Evolutionary conservation across 23 tunicate genomes (phyloP), one percentile per base, ranked within the genome.

Genomic region (Corella eumyota): DNA sequence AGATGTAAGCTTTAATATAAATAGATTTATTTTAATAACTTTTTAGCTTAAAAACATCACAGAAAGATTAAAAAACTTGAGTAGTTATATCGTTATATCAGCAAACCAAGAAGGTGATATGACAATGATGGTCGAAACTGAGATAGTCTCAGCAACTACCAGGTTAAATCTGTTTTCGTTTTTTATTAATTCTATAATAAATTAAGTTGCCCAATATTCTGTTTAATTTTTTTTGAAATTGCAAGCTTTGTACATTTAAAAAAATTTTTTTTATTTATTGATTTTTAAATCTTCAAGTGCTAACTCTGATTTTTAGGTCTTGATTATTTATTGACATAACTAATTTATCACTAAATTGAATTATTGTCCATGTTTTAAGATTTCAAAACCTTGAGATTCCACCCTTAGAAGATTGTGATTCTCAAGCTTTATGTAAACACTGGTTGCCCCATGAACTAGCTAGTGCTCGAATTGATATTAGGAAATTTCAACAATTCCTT

Each of bases 61-160:
- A 3, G 95, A 86, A 60, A 65, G 72, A 27, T 38, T 86, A 71
- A 86, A 86, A 54, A 86, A 72, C 40, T 36, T 86, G n/a, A 86
- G 95, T 56, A 36, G 77, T 4, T 86, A 77, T 61, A n/a, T 86
- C 13, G 72, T 60, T 7, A 26, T 86, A 1, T 67, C 74, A 11
- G 95, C 80, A 17, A 86, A 86, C 33, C 86, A 72, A 51, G 70
- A 77, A 59, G 95, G 95, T 17, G 85, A 77, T 29, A 65, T 86
- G 80, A 52, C 34, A 26, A 53, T 86, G 75, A 57, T 65, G 30
- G 86, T 78, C 4, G 67, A 64, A 30, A 66, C 95, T 34, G 84
- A 77, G 28, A 66, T 86, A 4, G 95, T 86, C 0, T 49, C 95
- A 9, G 92, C 69, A 3, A 54, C 70, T 15, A 82, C 92, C 1